These are phyloP conservation scores for Gnathonemus echidnorhynchus DNA, from an alignment of 2,113 vertebrate genomes.

Conservation along the genomic window DNA sequence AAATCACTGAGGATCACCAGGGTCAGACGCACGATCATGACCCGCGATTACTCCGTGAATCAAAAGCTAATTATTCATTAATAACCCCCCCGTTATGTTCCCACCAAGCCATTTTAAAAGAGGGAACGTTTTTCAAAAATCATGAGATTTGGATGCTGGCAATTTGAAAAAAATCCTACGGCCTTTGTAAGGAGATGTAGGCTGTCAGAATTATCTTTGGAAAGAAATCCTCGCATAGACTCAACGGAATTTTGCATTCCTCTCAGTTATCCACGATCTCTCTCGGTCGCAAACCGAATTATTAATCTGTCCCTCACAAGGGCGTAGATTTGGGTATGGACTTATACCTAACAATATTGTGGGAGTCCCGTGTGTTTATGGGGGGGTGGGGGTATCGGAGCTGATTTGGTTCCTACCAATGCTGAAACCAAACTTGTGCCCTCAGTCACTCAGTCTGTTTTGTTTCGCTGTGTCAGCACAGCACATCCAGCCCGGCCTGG, in stretches of 20 bases:
- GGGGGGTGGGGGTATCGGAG: neutral
- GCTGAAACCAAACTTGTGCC: neutral
- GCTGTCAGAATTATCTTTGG: slow-evolving; percentile 35
- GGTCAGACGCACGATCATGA: neutral
- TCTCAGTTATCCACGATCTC: slow-evolving; percentile 43
- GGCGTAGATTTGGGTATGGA: neutral
- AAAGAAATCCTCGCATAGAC: slow-evolving; percentile 40
- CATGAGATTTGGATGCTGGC: neutral
- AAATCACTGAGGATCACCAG: neutral
- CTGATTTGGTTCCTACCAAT: neutral
- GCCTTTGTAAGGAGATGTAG: slow-evolving; percentile 26
- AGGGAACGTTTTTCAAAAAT: neutral
- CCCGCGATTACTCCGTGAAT: neutral
- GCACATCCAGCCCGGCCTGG: neutral
- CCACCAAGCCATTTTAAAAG: neutral
- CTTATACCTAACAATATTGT: slow-evolving; percentile 23
- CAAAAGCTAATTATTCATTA: neutral
- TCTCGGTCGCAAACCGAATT: slow-evolving; percentile 51
- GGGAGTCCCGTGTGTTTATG: neutral
- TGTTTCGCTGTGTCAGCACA: neutral
- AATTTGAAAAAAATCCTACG: slow-evolving; percentile 1
- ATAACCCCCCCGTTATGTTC: neutral
- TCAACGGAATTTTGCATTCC: slow-evolving; percentile 49
- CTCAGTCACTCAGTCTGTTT: neutral
- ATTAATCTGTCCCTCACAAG: slow-evolving; percentile 44